These are phyloP conservation scores for Coregonus clupeaformis DNA, from an alignment of 2,113 vertebrate species.

Conservation along the genomic window DNA sequence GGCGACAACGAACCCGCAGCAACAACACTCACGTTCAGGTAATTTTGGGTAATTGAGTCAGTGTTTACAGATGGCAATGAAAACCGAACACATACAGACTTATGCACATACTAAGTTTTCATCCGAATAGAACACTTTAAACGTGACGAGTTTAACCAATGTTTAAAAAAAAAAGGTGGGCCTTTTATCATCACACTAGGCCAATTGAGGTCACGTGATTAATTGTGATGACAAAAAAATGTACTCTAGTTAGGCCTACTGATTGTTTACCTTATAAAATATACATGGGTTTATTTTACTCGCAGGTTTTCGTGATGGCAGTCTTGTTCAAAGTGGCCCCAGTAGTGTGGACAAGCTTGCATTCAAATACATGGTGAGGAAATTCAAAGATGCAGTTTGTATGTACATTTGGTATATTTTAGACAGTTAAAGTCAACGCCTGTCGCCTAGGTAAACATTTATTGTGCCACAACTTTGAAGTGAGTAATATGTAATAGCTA, in stretches of 20 bases:
- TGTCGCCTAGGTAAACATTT: neutral
- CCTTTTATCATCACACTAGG: neutral
- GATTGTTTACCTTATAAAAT: neutral
- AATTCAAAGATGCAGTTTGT: neutral
- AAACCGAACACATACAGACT: too few relatives aligned
- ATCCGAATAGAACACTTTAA: neutral
- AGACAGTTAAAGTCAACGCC: neutral
- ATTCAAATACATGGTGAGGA: slow-evolving; percentile 76
- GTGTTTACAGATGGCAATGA: too few relatives aligned
- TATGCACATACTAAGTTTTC: neutral
- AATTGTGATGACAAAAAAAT: neutral
- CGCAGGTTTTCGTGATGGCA: neutral
- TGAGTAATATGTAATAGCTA: neutral
- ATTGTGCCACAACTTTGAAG: neutral
- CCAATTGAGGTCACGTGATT: neutral
- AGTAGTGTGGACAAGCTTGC: slow-evolving; percentile 68
- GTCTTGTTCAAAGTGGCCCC: slow-evolving; percentile 15
- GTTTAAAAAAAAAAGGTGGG: too few relatives aligned
- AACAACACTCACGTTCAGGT: slow-evolving; percentile 41
- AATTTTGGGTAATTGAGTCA: neutral
- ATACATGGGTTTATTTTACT: neutral
- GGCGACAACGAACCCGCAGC: slow-evolving; percentile 38
- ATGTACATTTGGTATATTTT: neutral
- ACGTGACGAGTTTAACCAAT: neutral
- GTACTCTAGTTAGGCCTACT: neutral